Percentiles rank a stretch among this genome's conserved stretches.
phyloP scores from a whole-genome alignment of 2,113 vertebrate species.

The Pedionomus torquatus region DNA sequence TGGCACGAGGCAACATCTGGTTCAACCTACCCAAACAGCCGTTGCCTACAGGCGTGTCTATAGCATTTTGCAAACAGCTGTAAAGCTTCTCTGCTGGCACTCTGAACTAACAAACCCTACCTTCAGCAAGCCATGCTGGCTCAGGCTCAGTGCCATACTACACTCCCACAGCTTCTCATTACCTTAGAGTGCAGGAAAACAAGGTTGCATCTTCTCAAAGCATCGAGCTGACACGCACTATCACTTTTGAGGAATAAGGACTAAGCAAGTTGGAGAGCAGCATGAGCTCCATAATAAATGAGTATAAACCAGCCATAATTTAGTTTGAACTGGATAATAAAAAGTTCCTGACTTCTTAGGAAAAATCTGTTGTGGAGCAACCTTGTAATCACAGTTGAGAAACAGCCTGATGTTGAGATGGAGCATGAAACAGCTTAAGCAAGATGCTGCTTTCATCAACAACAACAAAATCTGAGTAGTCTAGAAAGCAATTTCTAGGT shows the following conservation, averaged over 20 bases:
- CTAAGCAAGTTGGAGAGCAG: background rate
- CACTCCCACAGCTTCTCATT: accelerated
- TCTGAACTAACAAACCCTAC: background rate
- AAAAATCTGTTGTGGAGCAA: background rate
- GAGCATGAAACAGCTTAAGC: background rate
- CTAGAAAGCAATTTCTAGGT: background rate
- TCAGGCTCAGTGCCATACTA: background rate
- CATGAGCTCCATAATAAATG: background rate
- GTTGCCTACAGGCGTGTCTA: background rate
- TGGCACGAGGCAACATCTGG: accelerated
- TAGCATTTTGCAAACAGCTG: background rate
- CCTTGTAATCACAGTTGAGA: background rate
- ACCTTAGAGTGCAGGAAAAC: background rate
- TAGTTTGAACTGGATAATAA: background rate
- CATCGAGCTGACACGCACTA: background rate
- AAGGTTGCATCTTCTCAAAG: background rate
- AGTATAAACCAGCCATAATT: background rate
- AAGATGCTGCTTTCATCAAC: background rate
- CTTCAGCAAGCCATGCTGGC: background rate
- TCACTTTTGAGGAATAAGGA: background rate
- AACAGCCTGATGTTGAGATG: background rate
- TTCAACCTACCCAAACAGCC: background rate
- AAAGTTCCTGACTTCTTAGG: background rate
- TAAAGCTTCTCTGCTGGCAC: background rate
- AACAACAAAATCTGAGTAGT: background rate